Evolutionary conservation across 2,888 invertebrate genomes (phyloP).

Genomic region (Tachina lurida): DNA sequence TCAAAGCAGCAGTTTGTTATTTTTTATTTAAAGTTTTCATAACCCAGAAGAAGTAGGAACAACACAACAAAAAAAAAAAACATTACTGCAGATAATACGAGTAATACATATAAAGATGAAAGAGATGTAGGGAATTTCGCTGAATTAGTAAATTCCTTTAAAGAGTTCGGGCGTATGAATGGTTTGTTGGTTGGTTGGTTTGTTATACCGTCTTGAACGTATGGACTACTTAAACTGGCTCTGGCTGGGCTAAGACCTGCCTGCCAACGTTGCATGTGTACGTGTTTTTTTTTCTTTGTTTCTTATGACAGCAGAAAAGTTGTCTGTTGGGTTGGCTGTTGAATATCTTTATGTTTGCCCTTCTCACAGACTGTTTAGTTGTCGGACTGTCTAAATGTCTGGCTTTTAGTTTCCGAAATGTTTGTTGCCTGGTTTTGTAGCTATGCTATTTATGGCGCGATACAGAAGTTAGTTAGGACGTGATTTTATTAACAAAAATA

Average conservation of each 20-base stretch:
- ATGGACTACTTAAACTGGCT: constrained; percentile 43
- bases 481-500: too few relatives aligned
- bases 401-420: constrained; percentile 28
- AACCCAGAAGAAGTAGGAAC: constrained; percentile 36
- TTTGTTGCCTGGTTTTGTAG: constrained; percentile 38
- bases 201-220: constrained; percentile 2
- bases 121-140: constrained; percentile 64
- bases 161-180: constrained; percentile 50
- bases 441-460: too few relatives aligned
- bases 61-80: too few relatives aligned
- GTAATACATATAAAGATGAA: constrained; percentile 37
- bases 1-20: constrained; percentile 4
- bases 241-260: constrained; percentile 2
- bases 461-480: too few relatives aligned
- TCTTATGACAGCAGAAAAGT: constrained; percentile 16
- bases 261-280: background rate
- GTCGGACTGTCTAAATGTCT: constrained; percentile 15
- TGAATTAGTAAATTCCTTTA: constrained; percentile 70
- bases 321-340: constrained; percentile 9
- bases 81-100: background rate
- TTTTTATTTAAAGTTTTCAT: constrained; percentile 12
- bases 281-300: background rate
- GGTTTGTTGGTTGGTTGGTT: constrained; percentile 25
- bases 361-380: constrained; percentile 7
- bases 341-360: background rate